Evolutionary conservation across 2,888 invertebrate genomes (phyloP).

Genomic region (Drosophila phalerata): DNA sequence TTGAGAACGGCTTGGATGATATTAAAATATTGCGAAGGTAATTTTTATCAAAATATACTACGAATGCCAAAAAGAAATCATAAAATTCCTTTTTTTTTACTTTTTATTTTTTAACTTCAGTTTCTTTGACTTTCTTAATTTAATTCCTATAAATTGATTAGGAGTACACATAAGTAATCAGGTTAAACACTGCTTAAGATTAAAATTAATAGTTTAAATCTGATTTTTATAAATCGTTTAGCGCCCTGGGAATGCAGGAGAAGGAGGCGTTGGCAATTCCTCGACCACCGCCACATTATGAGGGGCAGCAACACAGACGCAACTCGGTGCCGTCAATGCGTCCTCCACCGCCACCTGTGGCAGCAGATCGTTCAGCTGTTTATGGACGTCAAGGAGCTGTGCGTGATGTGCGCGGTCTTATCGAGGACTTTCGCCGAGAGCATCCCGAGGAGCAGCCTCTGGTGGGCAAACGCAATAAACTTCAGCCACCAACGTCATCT

Average conservation of each 20-base stretch:
- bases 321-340: conserved; percentile 49
- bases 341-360: conserved; percentile 21
- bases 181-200: neutral
- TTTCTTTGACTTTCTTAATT: too few species aligned
- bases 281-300: conserved; percentile 19
- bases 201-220: too few species aligned
- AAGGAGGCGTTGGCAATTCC: neutral
- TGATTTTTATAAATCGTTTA: conserved; percentile 1
- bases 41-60: neutral
- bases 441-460: conserved; percentile 91
- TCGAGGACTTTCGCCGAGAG: conserved; percentile 92
- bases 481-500: conserved; percentile 17
- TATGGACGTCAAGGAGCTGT: conserved; percentile 90
- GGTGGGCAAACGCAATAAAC: conserved; percentile 88
- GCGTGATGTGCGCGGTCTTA: conserved; percentile 93
- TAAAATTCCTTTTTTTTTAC: too few species aligned
- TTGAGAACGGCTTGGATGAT: conserved; percentile 48
- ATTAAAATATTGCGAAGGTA: conserved; percentile 50
- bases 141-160: too few species aligned
- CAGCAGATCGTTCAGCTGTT: conserved; percentile 13
- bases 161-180: too few species aligned
- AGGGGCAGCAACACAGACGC: conserved; percentile 29
- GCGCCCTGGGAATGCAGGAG: conserved; percentile 45
- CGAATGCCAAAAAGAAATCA: too few species aligned
- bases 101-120: too few species aligned